Base-by-base conservation (phyloP, 2,888 invertebrate species). In the Punctoribates punctum region DNA sequence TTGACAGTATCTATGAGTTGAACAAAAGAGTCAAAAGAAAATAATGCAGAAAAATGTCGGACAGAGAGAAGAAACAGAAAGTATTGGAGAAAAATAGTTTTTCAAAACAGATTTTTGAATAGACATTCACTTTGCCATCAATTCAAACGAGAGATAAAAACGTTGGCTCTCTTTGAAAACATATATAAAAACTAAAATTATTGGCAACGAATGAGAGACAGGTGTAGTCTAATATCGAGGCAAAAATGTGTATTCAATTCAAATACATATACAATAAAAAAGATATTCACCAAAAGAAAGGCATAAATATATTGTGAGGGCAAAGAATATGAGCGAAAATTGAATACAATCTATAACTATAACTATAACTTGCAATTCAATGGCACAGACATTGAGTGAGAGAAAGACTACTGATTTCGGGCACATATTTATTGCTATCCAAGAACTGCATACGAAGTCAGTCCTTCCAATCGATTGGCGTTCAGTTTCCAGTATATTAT, bases 1-100 rank as follows among this genome's bases (percentile, higher is more conserved):
- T 67, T 67, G 67, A 67, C 67, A 67, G 60, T 67, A 67, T 67
- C 67, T 67, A 67, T 67, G 67, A 67, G 23, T 34, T 67, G 67
- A 67, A 67, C 67, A 67, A 67, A 17, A 67, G 67, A 60, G 20
- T 27, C 13, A 11, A 60, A 29, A 60, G 17, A 17, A 60, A 60
- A 60, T 60, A 29, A 42, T 29, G 29, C 5, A 25, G 23, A 60
- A 60, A 60, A 60, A 13, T 20, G 38, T 67, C 23, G 67, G 67
- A 42, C 60, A 60, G 23, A 15, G 34, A n/a, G 25, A 65, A 34
- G 25, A 29, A 62, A 27, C 17, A 62, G 62, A 20, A 20, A 51
- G 51, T n/a, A 51, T 20, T n/a, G 20, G 51, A 51, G 25, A 23
- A 60, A 60, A 57, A 23, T 20, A 23, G 20, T 51, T 51, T 51